Conservation (phyloP, 2,888 invertebrate species). For the Spodoptera picta region DNA sequence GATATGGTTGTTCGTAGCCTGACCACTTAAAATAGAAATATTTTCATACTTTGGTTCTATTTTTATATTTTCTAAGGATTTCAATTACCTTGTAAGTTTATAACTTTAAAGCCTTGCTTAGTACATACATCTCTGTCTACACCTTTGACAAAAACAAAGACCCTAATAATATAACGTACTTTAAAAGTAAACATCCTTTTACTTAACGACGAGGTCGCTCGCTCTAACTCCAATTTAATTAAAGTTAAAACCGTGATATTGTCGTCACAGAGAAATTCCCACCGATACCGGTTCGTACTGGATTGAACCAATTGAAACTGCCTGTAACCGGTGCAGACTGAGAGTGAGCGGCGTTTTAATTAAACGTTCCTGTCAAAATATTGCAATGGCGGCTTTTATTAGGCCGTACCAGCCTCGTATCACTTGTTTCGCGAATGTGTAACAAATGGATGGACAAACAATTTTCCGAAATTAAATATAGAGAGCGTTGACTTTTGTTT, state of each 20-base stretch:
- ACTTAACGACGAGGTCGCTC: neutral
- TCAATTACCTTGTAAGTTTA: too few relatives aligned
- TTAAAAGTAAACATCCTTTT: neutral
- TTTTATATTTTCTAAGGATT: too few relatives aligned
- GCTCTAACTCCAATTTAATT: conserved; percentile 27
- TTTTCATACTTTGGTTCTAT: too few relatives aligned
- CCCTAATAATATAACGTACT: too few relatives aligned
- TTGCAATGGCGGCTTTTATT: conserved; percentile 39
- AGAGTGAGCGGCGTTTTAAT: conserved; percentile 48
- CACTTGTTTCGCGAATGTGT: neutral
- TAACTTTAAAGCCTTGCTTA: too few relatives aligned
- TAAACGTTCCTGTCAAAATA: conserved; percentile 53
- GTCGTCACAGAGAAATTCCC: conserved; percentile 22
- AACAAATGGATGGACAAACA: neutral
- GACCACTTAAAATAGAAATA: too few relatives aligned
- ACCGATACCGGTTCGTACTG: conserved; percentile 31
- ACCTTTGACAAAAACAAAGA: too few relatives aligned
- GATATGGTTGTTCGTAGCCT: neutral
- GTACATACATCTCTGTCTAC: too few relatives aligned
- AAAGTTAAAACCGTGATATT: conserved; percentile 32
- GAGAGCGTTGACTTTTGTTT: neutral
- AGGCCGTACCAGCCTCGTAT: conserved; percentile 11
- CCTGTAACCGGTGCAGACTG: conserved; percentile 24
- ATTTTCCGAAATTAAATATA: neutral
- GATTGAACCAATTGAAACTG: conserved; percentile 41